Evolutionary conservation across 2,888 invertebrate species (phyloP).

Genomic region (Ormia ochracea): DNA sequence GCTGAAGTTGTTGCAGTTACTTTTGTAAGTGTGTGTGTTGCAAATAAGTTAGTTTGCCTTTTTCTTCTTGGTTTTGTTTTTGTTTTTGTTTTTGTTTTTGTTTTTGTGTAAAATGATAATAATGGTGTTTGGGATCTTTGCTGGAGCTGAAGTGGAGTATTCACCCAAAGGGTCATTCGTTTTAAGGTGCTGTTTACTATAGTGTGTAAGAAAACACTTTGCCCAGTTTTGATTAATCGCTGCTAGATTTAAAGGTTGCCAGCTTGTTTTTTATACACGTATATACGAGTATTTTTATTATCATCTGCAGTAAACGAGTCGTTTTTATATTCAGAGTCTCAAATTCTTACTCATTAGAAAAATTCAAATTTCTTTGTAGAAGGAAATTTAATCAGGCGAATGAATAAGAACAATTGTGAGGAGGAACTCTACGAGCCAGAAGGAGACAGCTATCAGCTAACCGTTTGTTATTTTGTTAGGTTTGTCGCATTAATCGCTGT

Average conservation of each 20-base stretch:
- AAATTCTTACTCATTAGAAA: too few species aligned
- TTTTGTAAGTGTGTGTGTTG: slow-evolving; percentile 17
- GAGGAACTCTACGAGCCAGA: too few species aligned
- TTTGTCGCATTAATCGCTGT: too few species aligned
- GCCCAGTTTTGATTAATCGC: slow-evolving; percentile 50
- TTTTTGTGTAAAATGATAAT: slow-evolving; percentile 40
- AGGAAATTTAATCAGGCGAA: too few species aligned
- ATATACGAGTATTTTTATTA: background rate
- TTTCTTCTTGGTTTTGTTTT: slow-evolving; percentile 19
- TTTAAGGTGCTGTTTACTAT: slow-evolving; percentile 53
- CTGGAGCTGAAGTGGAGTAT: slow-evolving; percentile 24
- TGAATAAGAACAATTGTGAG: too few species aligned
- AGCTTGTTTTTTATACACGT: background rate
- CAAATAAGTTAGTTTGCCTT: background rate
- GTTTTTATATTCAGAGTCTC: too few species aligned
- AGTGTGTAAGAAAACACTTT: slow-evolving; percentile 57
- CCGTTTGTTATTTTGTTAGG: too few species aligned
- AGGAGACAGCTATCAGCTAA: too few species aligned
- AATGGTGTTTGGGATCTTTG: slow-evolving; percentile 28
- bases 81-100: background rate
- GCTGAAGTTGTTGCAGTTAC: slow-evolving; percentile 38
- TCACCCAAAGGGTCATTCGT: slow-evolving; percentile 52
- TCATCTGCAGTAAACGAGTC: too few species aligned
- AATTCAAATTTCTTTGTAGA: too few species aligned
- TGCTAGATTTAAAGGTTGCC: background rate